Conservation (phyloP, 2,888 invertebrate species). For the Meghimatium bilineatum region DNA sequence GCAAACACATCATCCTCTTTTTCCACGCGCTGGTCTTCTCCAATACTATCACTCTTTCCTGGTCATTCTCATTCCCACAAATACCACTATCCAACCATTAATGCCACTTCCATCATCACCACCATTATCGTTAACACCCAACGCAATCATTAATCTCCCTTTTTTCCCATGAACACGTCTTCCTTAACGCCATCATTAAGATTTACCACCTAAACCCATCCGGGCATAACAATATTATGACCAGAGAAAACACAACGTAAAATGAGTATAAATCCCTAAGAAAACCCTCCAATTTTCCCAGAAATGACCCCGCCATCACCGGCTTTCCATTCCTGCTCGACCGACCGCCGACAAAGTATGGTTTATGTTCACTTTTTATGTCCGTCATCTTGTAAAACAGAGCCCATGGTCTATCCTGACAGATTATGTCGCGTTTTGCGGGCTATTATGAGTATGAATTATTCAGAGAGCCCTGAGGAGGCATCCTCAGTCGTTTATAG, state of each 20-base stretch:
- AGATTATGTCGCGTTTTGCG: constrained; percentile 45
- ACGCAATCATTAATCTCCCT: constrained; percentile 12
- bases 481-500: constrained; percentile 26
- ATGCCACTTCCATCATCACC: constrained; percentile 22
- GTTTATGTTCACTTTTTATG: constrained; percentile 37
- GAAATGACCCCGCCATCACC: constrained; percentile 30
- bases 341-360: constrained; percentile 37
- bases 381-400: constrained; percentile 25
- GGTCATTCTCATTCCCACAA: neutral
- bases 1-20: no score
- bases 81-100: neutral
- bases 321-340: constrained; percentile 8
- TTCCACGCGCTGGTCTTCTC: no score
- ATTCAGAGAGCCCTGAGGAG: constrained; percentile 32
- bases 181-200: constrained; percentile 19
- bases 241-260: constrained; percentile 39
- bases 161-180: constrained; percentile 17
- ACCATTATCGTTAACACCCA: constrained; percentile 2
- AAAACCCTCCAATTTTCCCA: constrained; percentile 35
- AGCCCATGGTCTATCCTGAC: constrained; percentile 24
- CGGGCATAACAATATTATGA: constrained; percentile 46
- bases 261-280: constrained; percentile 41
- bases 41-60: no score
- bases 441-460: constrained; percentile 47
- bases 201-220: constrained; percentile 37